Base-by-base conservation (phyloP, 1,140 invertebrate species). In the Papilio helenus region DNA sequence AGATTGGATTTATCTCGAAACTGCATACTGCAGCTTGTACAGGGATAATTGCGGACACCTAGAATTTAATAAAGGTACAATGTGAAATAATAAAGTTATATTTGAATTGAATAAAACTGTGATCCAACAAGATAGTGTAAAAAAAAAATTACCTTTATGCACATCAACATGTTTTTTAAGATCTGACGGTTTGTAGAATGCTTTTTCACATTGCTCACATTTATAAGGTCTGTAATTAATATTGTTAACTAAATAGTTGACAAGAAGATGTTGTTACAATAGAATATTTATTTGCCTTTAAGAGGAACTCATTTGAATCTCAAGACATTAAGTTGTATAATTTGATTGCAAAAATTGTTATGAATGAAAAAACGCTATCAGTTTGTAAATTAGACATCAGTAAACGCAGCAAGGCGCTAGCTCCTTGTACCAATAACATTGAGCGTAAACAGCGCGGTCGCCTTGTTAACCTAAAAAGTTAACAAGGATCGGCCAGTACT, bases 401-500 rank as follows among this genome's bases (percentile, higher is more conserved):
- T 39, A 73, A 39, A 74, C 14, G 58, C 83, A 86, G 84, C 83
- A 81, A 86, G 81, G 81, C 85, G 86, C 88, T 87, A 85, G 84
- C 88, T 88, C 84, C 88, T 88, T 90, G 86, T 88, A 88, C 89
- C 87, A 91, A 90, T 85, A 90, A 77, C 81, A 77, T 79, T 34
- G 65, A 81, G 72, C 83, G 90, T 83, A 91, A 88, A 93, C 87
- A 92, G 77, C 81, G 68, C 85, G 81, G 89, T 89, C 85, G 84
- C 80, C 90, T 93, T 92, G 91, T 93, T 92, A 93, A 92, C 88
- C 89, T 88, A 89, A 90, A 85, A 88, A 86, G 89, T 93, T 93
- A 92, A 92, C 91, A 91, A 93, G 91, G 90, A 92, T 92, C 89
- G 88, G 81, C 46, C 81, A 89, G 89, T 91, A 92, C 91, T 93